Conservation (phyloP, 2,113 vertebrate species). For the Saguinus imperator region DNA sequence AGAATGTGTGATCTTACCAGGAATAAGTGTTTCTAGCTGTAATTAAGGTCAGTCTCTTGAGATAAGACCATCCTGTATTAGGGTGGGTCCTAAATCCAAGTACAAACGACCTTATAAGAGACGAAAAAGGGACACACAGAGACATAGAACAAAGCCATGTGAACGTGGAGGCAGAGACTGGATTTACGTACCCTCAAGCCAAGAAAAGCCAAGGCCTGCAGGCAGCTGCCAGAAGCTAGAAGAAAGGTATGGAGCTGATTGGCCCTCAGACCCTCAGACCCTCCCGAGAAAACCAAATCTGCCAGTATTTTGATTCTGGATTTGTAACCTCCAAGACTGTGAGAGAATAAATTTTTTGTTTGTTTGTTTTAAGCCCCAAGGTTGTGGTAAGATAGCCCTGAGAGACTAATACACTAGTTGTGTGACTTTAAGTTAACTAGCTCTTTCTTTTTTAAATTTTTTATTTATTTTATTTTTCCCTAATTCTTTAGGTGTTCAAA, state of each 20-base stretch:
- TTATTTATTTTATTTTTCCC: no score
- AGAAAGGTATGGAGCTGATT: neutral
- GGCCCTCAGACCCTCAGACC: neutral
- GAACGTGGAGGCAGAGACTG: neutral
- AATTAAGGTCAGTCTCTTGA: constrained; percentile 1
- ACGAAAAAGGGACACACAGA: neutral
- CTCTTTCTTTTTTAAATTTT: neutral
- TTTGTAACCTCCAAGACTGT: neutral
- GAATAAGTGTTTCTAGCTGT: constrained; percentile 22
- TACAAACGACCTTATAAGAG: neutral
- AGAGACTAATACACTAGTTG: neutral
- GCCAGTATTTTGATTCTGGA: neutral
- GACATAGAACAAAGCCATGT: neutral
- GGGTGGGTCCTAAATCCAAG: neutral
- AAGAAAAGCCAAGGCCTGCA: neutral
- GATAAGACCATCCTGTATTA: neutral
- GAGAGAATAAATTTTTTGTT: neutral
- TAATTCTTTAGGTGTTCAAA: no score
- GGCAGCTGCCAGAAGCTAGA: neutral
- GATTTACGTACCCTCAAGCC: neutral
- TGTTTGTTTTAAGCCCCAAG: neutral
- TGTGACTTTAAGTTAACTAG: neutral
- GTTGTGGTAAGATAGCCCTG: neutral
- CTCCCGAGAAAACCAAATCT: neutral
- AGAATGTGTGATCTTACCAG: neutral